Evolutionary conservation across 1,140 invertebrate species (phyloP), one percentile per base, ranked within the genome.

Genomic region (Magallana ariakensis): DNA sequence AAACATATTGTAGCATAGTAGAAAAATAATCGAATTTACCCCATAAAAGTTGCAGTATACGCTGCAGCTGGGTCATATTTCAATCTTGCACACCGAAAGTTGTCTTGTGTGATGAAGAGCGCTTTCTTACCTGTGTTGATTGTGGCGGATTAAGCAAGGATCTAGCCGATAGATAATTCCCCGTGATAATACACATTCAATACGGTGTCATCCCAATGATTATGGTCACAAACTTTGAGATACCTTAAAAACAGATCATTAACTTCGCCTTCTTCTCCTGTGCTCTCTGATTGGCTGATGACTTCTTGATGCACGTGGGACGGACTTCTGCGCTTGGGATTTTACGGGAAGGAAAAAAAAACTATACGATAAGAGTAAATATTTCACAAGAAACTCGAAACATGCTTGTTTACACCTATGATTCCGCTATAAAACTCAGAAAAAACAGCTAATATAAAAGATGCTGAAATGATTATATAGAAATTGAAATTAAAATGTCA

Each of bases 201-300:
- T 75, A 75, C 66, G 33, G 33, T 26, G 22, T 75, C 66, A 75
- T 75, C 66, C 9, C 66, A 33, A 75, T 75, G 66, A 75, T 75
- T 75, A 75, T 75, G 10, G 9, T 3, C 66, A 22, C 22, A 75
- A 75, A 75, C 66, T 75, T 75, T 13, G 33, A 75, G 66, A 75
- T 75, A 75, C 66, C 66, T 75, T 75, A 75, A 75, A 75, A 75
- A 75, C 66, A 75, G 66, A 75, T 75, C 66, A 75, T 75, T 75
- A 75, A 75, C 66, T 75, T 75, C 22, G 66, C 66, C 66, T 75
- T 75, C 66, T 75, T 13, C 22, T 75, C 7, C 22, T 26, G 66
- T 26, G 22, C 10, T 75, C 22, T 75, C 66, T 75, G 66, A 75
- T 75, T 75, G 66, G 66, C 66, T 75, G 22, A 22, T 26, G 13